Percentiles rank a stretch among this genome's conserved stretches.
Evolutionary conservation across 2,113 vertebrate species (phyloP).

Genomic region (Amblyopsis rosae): DNA sequence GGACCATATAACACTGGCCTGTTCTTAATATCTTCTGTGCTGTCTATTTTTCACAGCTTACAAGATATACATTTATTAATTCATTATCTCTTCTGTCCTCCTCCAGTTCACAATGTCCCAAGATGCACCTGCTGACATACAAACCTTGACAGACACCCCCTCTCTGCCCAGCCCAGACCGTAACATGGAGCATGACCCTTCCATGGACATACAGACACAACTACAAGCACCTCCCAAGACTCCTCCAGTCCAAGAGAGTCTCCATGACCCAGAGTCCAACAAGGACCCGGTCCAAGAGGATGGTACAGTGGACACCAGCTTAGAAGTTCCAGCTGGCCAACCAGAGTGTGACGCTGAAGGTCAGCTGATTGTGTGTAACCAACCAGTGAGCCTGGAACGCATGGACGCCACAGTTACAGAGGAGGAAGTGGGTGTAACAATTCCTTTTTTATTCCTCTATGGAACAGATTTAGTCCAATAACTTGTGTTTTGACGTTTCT

Average conservation of each 20-base stretch:
- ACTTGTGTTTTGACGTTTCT: background rate
- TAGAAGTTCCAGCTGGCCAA: conserved; percentile 27
- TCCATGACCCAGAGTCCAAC: background rate
- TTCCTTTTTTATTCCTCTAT: background rate
- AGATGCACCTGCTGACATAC: conserved; percentile 30
- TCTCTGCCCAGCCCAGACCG: conserved; percentile 9
- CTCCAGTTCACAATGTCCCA: conserved; percentile 75
- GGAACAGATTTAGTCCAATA: too few species aligned
- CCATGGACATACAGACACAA: conserved; percentile 25
- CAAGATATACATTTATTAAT: background rate
- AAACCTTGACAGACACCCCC: conserved; percentile 27
- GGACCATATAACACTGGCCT: background rate
- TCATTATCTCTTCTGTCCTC: background rate
- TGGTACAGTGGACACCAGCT: background rate
- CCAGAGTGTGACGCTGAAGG: conserved; percentile 20
- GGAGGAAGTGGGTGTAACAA: conserved; percentile 55
- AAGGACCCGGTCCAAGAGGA: conserved; percentile 24
- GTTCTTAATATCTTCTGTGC: too few species aligned
- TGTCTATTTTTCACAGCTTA: too few species aligned
- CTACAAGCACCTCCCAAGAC: conserved; percentile 21
- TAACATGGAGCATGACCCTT: conserved; percentile 16
- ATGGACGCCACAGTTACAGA: conserved; percentile 37
- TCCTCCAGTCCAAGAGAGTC: conserved; percentile 19
- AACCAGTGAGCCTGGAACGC: conserved; percentile 75
- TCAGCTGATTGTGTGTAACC: conserved; percentile 68